These are phyloP conservation scores for Morpho deidamia DNA, from an alignment of 2,888 invertebrate species.

Conservation along the genomic window DNA sequence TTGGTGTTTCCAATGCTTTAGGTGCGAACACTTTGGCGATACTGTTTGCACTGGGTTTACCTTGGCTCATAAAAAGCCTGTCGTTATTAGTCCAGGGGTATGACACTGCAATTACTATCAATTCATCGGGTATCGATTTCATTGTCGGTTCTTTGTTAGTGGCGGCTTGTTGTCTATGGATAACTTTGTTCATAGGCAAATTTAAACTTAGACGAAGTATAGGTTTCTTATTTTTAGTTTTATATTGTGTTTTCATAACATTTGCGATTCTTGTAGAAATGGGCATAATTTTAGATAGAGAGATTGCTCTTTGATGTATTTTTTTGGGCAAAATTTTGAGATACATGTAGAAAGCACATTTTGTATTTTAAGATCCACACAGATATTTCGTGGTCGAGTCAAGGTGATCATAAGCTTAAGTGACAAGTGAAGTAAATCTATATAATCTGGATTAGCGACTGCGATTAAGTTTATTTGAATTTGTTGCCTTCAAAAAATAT, in stretches of 20 bases:
- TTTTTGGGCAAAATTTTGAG: neutral
- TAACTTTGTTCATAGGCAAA: slow-evolving; percentile 82
- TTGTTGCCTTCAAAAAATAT: too few species aligned
- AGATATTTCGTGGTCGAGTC: too few species aligned
- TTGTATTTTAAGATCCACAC: too few species aligned
- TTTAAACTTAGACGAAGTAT: slow-evolving; percentile 84
- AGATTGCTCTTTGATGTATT: neutral
- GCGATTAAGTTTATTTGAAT: too few species aligned
- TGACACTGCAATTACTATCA: slow-evolving; percentile 79
- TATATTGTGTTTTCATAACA: slow-evolving; percentile 85
- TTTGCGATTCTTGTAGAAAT: slow-evolving; percentile 89
- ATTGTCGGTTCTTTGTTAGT: slow-evolving; percentile 87
- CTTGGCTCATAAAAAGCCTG: slow-evolving; percentile 89
- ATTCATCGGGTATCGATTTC: slow-evolving; percentile 89
- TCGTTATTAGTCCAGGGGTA: slow-evolving; percentile 67
- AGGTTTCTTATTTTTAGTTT: slow-evolving; percentile 80
- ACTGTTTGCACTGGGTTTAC: slow-evolving; percentile 88
- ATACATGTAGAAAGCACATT: too few species aligned
- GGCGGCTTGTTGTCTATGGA: slow-evolving; percentile 84
- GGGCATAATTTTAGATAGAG: slow-evolving; percentile 76
- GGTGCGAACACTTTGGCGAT: slow-evolving; percentile 93
- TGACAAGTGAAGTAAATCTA: too few species aligned
- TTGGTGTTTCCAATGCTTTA: slow-evolving; percentile 91
- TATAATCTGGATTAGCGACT: too few species aligned
- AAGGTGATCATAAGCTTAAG: too few species aligned